Base-by-base conservation (phyloP, 1,140 invertebrate genomes). In the Psilanteris sp. region DNA sequence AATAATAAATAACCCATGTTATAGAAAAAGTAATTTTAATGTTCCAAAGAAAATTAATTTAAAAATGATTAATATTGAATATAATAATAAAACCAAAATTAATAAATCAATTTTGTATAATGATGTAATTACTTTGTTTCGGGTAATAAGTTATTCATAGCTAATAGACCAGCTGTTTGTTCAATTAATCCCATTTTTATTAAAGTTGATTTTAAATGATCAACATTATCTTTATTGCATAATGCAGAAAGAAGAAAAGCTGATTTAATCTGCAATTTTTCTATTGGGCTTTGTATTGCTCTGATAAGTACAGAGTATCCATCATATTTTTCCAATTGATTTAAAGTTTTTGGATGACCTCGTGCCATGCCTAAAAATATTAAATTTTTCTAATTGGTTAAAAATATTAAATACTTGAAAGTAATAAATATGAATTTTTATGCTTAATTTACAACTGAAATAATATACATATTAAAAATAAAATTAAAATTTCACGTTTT, bases 231-330 rank as follows among this genome's bases (percentile, higher is more conserved):
- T 57, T 90, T 84, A 13, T 81, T 87, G 77, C 91, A 92, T 4
- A 95, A 83, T 39, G 90, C 87, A 1, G 85, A 85, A 7, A 94
- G 82, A 20, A 95, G 86, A 84, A 95, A 95, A 4, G 92, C 90
- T 3, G 92, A 90, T 85, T 94, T 94, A 1, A 91, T 91, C 77
- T 91, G 89, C 1, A 94, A 84, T 61, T 93, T 91, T 44, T 91
- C 89, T 9, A 92, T 83, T 0, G 90, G 77, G 22, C 88, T 89
- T 68, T 91, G 89, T 78, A 95, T 89, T 1, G 91, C 89, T 77
- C 90, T 86, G 29, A 92, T 83, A 3, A 95, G 79, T 9, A 90
- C 83, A 0, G 89, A 90, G 61, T 92, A 92, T 1, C 94, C 93
- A 76, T 92, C 91, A 26, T 90, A 87, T 4, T 89, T 78, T 5